Conservation (phyloP, 2,888 invertebrate species). For the Leucoptera coffeella region DNA sequence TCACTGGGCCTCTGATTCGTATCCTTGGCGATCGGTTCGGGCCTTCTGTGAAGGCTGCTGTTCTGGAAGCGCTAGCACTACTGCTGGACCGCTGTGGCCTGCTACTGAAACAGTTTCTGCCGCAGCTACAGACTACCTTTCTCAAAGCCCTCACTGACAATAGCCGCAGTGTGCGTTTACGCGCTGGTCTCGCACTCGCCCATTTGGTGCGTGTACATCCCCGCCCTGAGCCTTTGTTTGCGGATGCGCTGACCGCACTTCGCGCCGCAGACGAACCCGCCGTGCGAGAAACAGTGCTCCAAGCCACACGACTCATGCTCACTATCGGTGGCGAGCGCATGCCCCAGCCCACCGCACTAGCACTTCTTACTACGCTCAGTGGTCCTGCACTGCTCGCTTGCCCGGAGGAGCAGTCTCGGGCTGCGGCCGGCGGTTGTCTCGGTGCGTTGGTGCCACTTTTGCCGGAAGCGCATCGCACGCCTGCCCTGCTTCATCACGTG, state of each 20-base stretch:
- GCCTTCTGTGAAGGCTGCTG: constrained; percentile 91
- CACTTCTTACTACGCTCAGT: constrained; percentile 63
- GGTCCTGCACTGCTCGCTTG: constrained; percentile 58
- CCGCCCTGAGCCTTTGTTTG: constrained; percentile 90
- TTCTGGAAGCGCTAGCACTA: constrained; percentile 87
- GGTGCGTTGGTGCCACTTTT: constrained; percentile 79
- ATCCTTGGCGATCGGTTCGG: constrained; percentile 95
- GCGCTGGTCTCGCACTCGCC: constrained; percentile 83
- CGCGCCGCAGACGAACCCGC: constrained; percentile 79
- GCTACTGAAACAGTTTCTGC: constrained; percentile 95
- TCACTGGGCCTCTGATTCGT: constrained; percentile 96
- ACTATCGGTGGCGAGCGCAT: constrained; percentile 84
- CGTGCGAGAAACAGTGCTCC: constrained; percentile 88
- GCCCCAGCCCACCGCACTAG: constrained; percentile 72
- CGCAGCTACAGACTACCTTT: constrained; percentile 97
- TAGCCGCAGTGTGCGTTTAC: constrained; percentile 79
- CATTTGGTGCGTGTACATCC: constrained; percentile 88
- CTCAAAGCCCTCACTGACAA: constrained; percentile 90
- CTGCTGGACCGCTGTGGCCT: constrained; percentile 85
- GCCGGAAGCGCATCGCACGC: constrained; percentile 65
- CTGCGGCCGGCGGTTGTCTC: constrained; percentile 82
- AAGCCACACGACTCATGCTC: constrained; percentile 81
- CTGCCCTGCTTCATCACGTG: constrained; percentile 68
- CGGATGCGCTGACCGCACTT: constrained; percentile 83
- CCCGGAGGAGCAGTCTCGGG: constrained; percentile 75